Percentiles rank a stretch among this genome's conserved stretches.
phyloP scores from a whole-genome alignment of 2,797 vertebrate species.

The Triplophysa yarkandensis region DNA sequence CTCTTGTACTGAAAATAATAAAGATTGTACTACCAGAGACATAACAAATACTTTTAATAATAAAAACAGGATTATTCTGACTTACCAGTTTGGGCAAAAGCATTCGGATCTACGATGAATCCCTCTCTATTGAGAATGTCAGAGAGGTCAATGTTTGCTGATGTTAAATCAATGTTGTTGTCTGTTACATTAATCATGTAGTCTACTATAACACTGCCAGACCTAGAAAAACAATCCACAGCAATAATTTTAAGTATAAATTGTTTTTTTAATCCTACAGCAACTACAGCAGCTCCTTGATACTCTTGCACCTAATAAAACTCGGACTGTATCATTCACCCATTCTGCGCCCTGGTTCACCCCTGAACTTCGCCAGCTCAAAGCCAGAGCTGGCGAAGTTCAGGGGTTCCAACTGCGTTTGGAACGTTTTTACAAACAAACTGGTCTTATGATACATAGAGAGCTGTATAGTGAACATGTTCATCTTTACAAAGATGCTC shows the following conservation, averaged over 20 bases:
- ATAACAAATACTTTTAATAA: too few species aligned
- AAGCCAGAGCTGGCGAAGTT: too few species aligned
- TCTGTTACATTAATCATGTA: slow-evolving; percentile 64
- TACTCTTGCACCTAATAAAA: neutral
- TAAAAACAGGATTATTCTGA: neutral
- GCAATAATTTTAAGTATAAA: neutral
- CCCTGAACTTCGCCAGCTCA: too few species aligned
- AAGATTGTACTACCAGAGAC: neutral
- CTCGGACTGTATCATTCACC: too few species aligned
- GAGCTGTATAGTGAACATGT: too few species aligned
- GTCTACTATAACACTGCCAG: slow-evolving; percentile 75
- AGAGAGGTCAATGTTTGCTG: slow-evolving; percentile 60
- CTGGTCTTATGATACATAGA: too few species aligned
- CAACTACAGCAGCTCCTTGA: too few species aligned
- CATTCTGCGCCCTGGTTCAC: neutral
- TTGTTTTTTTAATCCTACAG: too few species aligned
- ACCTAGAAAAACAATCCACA: slow-evolving; percentile 65
- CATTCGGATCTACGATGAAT: slow-evolving; percentile 34
- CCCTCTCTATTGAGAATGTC: slow-evolving; percentile 30
- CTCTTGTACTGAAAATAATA: slow-evolving; percentile 34
- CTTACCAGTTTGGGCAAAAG: slow-evolving; percentile 33
- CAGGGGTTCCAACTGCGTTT: too few species aligned
- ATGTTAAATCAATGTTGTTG: slow-evolving; percentile 38
- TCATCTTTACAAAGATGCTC: too few species aligned
- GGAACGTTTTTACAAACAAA: too few species aligned